Conservation (phyloP, 2,888 invertebrate species). For the Aphidius colemani region DNA sequence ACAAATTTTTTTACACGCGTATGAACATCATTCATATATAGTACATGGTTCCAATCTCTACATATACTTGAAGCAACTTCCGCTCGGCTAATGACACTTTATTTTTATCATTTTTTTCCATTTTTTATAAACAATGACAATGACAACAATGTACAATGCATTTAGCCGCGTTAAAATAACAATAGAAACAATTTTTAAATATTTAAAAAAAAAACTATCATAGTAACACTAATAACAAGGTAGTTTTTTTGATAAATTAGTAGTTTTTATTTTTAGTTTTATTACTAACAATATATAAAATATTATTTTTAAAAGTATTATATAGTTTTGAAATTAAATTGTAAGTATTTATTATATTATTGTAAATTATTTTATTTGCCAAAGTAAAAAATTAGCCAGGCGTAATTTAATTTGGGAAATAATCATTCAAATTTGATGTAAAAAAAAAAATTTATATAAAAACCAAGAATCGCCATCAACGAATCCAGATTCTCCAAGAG, state of each 20-base stretch:
- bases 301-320: not conserved
- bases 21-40: not conserved
- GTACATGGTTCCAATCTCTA: not conserved
- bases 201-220: not conserved
- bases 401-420: constrained; percentile 13
- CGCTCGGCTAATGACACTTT: no score
- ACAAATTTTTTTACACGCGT: constrained; percentile 6
- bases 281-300: not conserved
- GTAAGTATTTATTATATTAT: no score
- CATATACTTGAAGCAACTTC: no score
- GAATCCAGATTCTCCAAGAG: constrained; percentile 44
- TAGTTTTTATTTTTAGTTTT: no score
- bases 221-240: no score
- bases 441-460: constrained; percentile 7
- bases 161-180: not conserved
- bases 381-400: constrained; percentile 34
- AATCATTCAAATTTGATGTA: not conserved
- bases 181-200: not conserved
- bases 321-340: not conserved
- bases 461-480: constrained; percentile 43
- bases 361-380: not conserved
- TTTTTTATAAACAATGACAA: not conserved
- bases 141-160: not conserved
- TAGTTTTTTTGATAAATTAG: no score
- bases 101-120: constrained; percentile 1